Evolutionary conservation across 1,140 invertebrate genomes (phyloP), one percentile per base, ranked within the genome.

Genomic region (Leguminivora glycinivorella): DNA sequence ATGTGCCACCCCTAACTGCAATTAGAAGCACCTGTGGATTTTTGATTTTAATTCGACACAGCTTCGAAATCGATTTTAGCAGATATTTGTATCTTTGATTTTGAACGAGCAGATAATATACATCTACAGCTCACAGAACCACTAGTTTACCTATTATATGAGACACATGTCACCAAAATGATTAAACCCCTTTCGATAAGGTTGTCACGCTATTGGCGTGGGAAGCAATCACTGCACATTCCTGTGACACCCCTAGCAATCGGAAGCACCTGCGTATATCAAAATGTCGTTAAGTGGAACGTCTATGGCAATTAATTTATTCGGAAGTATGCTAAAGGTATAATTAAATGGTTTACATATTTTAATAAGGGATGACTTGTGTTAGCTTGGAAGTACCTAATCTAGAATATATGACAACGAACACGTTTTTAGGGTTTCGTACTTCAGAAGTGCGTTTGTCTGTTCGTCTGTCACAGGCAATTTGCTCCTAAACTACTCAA

Each of bases 191-290:
- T 60, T 60, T 9, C 56, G 24, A 14, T 14, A 63, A 29, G 25
- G 58, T 26, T 63, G 58, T 31, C 24, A 52, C 19, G 19, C n/a
- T n/a, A n/a, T 9, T 52, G 24, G 24, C 56, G 56, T 58, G 56
- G 56, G 56, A 58, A 58, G 56, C 24, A 58, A 58, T 58, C 56
- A 58, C 56, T 4, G 56, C n/a, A 29, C 56, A 58, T 58, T 58
- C 56, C 56, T 58, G 12, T 6, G 19, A 17, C 19, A 52, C 47
- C 47, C 47, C 43, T 17, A 47, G 40, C 3, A 2, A 43, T 43
- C 14, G 47, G 47, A 52, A 52, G 47, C 47, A 52, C 47, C 47
- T 52, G 17, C 47, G 19, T 9, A n/a, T 22, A 52, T 52, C 47
- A 52, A 52, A 52, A 10, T 22, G 47, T 22, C 47, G 22, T 52